phyloP scores from a whole-genome alignment of 2,113 vertebrate species.

The Actenoides lindsayi region DNA sequence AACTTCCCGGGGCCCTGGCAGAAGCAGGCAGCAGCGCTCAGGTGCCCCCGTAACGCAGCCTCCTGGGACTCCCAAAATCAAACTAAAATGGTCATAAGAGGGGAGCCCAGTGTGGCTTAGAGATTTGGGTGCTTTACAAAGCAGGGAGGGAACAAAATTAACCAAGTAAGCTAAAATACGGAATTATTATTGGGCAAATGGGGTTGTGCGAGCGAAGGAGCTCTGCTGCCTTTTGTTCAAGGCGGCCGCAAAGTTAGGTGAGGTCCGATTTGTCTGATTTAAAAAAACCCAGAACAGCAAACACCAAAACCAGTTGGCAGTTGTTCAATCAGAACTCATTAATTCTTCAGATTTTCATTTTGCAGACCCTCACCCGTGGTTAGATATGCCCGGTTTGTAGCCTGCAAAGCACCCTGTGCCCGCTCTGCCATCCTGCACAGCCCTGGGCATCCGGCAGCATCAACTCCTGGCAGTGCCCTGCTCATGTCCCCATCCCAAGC shows the following conservation, averaged over 20 bases:
- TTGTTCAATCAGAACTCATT: not conserved
- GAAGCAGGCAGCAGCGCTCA: not conserved
- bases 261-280: not conserved
- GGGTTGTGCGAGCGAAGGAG: not conserved
- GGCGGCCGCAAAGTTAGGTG: not conserved
- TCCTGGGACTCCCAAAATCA: not conserved
- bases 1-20: not conserved
- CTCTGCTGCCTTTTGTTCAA: not conserved
- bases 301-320: not conserved
- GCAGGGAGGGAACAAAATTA: not conserved
- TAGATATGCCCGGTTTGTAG: not conserved
- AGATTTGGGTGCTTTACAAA: not conserved
- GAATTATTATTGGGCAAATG: not conserved
- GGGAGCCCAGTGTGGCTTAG: fast-evolving
- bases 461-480: not conserved
- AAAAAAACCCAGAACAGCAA: not conserved
- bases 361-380: not conserved
- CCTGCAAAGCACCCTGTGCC: not conserved
- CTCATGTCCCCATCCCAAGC: fast-evolving
- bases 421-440: fast-evolving
- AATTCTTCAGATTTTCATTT: not conserved
- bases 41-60: not conserved
- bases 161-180: not conserved
- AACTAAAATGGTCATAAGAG: not conserved
- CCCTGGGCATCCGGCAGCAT: fast-evolving